phyloP scores from a whole-genome alignment of 2,113 vertebrate species.

The Tragelaphus scriptus region DNA sequence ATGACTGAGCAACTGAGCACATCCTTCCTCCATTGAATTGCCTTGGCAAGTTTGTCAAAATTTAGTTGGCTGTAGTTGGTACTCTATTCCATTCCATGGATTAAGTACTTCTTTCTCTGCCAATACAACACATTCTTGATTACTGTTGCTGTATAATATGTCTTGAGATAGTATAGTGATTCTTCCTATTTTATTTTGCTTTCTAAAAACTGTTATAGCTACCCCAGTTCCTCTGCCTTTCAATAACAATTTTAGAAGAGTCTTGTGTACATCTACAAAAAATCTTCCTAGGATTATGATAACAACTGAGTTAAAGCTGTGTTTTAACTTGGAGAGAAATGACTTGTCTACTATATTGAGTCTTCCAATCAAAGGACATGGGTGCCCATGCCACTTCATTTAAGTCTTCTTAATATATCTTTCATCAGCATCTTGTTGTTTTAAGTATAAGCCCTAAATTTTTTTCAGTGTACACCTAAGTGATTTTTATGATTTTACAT shows the following conservation, averaged over 20 bases:
- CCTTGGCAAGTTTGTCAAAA: background rate
- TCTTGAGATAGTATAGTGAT: background rate
- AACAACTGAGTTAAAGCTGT: background rate
- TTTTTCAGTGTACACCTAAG: background rate
- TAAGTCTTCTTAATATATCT: background rate
- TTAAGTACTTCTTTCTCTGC: background rate
- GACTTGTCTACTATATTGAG: background rate
- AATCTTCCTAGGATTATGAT: background rate
- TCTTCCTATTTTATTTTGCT: background rate
- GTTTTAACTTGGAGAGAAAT: background rate
- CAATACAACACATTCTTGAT: background rate
- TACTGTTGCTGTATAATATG: background rate
- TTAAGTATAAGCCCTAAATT: background rate
- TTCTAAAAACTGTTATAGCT: background rate
- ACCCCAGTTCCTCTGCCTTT: background rate
- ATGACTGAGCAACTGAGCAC: background rate
- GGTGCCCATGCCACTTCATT: background rate
- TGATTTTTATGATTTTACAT: background rate
- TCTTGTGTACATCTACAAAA: background rate
- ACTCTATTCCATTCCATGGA: background rate
- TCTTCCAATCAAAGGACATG: background rate
- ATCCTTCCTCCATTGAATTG: background rate
- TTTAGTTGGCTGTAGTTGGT: background rate
- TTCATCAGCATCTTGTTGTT: background rate
- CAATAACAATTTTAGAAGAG: background rate